These are phyloP conservation scores for Alaudala cheleensis DNA, from an alignment of 2,113 vertebrate species.

Conservation along the genomic window DNA sequence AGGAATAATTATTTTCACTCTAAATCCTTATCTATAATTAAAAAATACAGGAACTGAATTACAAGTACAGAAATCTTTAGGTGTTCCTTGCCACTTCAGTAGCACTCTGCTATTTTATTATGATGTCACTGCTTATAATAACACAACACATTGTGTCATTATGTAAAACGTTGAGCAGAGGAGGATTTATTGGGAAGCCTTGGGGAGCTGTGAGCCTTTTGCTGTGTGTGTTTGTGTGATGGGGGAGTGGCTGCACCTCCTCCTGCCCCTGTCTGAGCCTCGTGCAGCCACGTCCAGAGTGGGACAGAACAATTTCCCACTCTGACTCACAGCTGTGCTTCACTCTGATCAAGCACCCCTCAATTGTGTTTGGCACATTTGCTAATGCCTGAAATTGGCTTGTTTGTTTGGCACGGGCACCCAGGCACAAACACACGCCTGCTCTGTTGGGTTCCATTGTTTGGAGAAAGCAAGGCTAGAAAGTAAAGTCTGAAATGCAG, in stretches of 20 bases:
- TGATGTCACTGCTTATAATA: slow-evolving; percentile 53
- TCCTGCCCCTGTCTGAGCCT: not conserved
- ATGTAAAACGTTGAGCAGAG: slow-evolving; percentile 33
- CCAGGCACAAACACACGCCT: not conserved
- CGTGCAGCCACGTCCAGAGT: not conserved
- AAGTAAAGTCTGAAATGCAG: not conserved
- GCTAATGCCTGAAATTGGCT: slow-evolving; percentile 27
- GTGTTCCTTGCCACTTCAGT: slow-evolving; percentile 47
- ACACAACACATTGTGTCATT: slow-evolving; percentile 22
- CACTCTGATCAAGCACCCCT: not conserved
- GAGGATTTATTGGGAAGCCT: slow-evolving; percentile 47
- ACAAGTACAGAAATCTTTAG: slow-evolving; percentile 13
- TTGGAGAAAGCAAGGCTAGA: not conserved
- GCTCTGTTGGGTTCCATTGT: not conserved
- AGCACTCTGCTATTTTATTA: slow-evolving; percentile 2
- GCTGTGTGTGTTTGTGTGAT: not conserved
- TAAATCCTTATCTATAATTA: slow-evolving; percentile 67
- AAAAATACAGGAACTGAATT: slow-evolving; percentile 47
- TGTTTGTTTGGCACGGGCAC: not conserved
- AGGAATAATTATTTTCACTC: slow-evolving; percentile 60
- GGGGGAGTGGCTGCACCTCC: not conserved
- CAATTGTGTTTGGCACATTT: slow-evolving; percentile 20
- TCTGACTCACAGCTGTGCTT: slow-evolving; percentile 55
- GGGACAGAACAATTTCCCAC: not conserved
- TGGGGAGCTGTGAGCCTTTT: not conserved